Percentiles rank a stretch among this genome's conserved stretches.
Evolutionary conservation across 2,797 vertebrate species (phyloP).

Genomic region (Epinephelus awoara): DNA sequence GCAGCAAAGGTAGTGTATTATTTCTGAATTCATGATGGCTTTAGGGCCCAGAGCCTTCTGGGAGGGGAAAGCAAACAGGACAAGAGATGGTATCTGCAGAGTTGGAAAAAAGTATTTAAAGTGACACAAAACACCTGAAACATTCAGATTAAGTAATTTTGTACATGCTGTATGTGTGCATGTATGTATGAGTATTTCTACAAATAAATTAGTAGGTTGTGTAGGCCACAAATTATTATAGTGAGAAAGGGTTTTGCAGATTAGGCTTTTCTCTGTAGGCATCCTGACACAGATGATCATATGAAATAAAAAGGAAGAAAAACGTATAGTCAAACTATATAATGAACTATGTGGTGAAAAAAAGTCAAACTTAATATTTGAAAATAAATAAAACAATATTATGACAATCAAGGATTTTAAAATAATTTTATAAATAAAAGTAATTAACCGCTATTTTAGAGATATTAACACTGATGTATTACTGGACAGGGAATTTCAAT

Average conservation of each 20-base stretch:
- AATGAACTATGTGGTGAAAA: neutral
- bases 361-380: neutral
- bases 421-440: neutral
- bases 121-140: slow-evolving; percentile 9
- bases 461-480: neutral
- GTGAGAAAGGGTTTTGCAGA: neutral
- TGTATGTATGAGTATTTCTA: slow-evolving; percentile 12
- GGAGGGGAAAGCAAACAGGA: slow-evolving; percentile 40
- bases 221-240: neutral
- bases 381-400: neutral
- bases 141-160: slow-evolving; percentile 20
- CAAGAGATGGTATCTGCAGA: slow-evolving; percentile 2
- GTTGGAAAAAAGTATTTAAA: slow-evolving; percentile 29
- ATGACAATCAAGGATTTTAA: neutral
- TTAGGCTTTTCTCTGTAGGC: neutral
- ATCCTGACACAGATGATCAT: neutral
- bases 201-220: neutral
- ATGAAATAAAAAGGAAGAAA: neutral
- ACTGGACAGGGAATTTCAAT: too few relatives aligned
- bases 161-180: neutral
- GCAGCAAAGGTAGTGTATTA: slow-evolving; percentile 92
- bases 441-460: neutral
- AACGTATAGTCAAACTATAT: neutral
- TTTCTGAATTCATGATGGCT: slow-evolving; percentile 87
- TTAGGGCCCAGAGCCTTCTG: slow-evolving; percentile 39